These are phyloP conservation scores for Sweltsa coloradensis DNA, from an alignment of 1,140 invertebrate species.

Conservation along the genomic window DNA sequence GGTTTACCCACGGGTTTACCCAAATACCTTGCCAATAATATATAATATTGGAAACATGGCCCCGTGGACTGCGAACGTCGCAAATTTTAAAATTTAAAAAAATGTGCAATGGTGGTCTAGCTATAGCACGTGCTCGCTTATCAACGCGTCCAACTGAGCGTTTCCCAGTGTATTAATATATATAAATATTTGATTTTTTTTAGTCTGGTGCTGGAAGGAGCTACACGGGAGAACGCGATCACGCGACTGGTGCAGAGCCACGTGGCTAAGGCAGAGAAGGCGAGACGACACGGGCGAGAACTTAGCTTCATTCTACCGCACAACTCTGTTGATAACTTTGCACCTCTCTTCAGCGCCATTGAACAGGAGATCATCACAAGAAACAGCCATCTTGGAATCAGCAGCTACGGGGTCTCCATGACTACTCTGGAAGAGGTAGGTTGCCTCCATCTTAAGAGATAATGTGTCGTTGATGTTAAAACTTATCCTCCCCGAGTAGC, in stretches of 20 bases:
- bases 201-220: constrained; percentile 39
- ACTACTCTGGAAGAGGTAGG: constrained; percentile 81
- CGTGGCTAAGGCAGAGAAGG: constrained; percentile 54
- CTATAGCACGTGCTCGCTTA: too few relatives aligned
- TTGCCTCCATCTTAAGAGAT: not conserved
- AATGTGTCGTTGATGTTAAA: not conserved
- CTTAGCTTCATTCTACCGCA: constrained; percentile 64
- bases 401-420: constrained; percentile 85
- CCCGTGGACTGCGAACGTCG: too few relatives aligned
- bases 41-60: too few relatives aligned
- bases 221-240: constrained; percentile 43
- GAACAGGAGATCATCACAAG: constrained; percentile 58
- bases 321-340: constrained; percentile 57
- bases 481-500: constrained; percentile 29
- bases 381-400: constrained; percentile 51
- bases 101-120: too few relatives aligned
- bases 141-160: too few relatives aligned
- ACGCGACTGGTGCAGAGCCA: constrained; percentile 47
- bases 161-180: constrained; percentile 8
- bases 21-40: too few relatives aligned
- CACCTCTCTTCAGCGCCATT: constrained; percentile 56
- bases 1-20: too few relatives aligned
- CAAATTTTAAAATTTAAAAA: too few relatives aligned
- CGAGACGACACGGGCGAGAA: constrained; percentile 56
- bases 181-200: constrained; percentile 13